Conservation (phyloP, 2,113 vertebrate genomes). For the Pluvialis apricaria region DNA sequence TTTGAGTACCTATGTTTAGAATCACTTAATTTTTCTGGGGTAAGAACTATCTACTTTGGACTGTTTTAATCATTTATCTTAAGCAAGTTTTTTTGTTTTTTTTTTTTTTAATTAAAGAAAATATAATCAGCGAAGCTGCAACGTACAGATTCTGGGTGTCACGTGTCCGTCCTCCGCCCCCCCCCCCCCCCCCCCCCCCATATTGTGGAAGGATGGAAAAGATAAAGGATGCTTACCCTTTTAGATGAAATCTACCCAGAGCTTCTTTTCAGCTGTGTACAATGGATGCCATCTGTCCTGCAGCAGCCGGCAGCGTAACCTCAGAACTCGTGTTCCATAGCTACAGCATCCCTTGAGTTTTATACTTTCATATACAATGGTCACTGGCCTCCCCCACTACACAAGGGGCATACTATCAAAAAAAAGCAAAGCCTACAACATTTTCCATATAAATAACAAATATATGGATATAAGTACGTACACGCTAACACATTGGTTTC, state of each 20-base stretch:
- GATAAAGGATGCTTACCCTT: background rate
- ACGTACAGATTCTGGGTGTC: background rate
- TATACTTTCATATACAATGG: background rate
- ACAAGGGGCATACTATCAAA: background rate
- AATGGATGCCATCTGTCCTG: background rate
- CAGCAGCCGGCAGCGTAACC: background rate
- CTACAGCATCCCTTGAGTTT: background rate
- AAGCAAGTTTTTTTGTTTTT: background rate
- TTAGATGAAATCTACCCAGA: background rate
- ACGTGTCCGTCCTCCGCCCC: too few species aligned
- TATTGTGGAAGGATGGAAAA: background rate
- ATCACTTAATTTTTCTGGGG: background rate
- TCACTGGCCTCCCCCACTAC: background rate
- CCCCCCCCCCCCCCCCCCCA: too few species aligned
- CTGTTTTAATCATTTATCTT: background rate
- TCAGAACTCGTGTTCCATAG: background rate
- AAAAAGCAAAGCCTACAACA: background rate
- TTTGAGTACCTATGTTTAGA: background rate
- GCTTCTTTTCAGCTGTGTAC: background rate
- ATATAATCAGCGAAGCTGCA: background rate
- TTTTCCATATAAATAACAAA: background rate
- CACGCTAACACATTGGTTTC: background rate
- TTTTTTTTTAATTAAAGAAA: background rate
- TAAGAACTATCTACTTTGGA: background rate
- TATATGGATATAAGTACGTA: too few species aligned